A percentile compares a stretch with the other conserved stretches of the same genome.
These are phyloP conservation scores for Columba livia DNA, from an alignment of 2,113 vertebrate species.

Conservation along the genomic window DNA sequence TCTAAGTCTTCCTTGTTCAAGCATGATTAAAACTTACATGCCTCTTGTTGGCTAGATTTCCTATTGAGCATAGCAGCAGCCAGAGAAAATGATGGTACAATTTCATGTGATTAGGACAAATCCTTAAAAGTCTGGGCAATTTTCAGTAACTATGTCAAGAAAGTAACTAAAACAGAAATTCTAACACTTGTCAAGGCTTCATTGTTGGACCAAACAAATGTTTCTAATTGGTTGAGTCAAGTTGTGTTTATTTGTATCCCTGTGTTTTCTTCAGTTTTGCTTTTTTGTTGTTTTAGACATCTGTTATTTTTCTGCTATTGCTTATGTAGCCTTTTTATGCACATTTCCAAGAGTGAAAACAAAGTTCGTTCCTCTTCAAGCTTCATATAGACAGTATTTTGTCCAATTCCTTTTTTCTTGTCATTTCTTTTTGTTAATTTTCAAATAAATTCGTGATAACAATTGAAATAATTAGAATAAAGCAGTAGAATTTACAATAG, in stretches of 20 bases:
- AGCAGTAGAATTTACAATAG: neutral
- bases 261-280: neutral
- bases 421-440: neutral
- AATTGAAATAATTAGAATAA: neutral
- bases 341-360: constrained; percentile 6
- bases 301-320: constrained; percentile 43
- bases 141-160: constrained; percentile 45
- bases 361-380: neutral
- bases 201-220: constrained; percentile 39
- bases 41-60: constrained; percentile 69
- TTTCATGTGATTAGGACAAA: constrained; percentile 71
- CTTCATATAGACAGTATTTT: neutral
- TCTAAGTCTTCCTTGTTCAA: constrained; percentile 22
- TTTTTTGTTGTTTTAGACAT: neutral
- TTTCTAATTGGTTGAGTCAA: neutral
- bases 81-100: constrained; percentile 60
- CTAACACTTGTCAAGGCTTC: constrained; percentile 25
- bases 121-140: constrained; percentile 42
- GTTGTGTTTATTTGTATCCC: neutral
- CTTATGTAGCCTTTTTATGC: neutral
- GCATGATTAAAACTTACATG: constrained; percentile 37
- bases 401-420: neutral
- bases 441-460: neutral
- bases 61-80: constrained; percentile 57
- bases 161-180: constrained; percentile 33